Base-by-base conservation (phyloP, 2,113 vertebrate species). In the Eudyptes chrysolophus region DNA sequence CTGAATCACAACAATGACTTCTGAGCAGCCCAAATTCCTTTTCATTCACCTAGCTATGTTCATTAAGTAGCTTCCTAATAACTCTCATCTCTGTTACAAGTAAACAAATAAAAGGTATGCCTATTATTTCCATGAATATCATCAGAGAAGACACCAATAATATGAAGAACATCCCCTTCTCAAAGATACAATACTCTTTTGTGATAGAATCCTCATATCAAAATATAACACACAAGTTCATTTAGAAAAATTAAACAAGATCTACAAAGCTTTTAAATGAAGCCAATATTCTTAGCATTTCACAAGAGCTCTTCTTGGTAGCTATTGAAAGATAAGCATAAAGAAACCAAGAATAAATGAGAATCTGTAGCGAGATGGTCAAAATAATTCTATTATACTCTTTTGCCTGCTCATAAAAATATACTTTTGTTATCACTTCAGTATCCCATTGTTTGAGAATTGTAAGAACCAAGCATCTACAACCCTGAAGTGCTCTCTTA, bases 61-160 rank as follows among this genome's bases (percentile, higher is more conserved):
- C 75, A 89, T 96, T 97, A 97, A 96, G 77, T 79, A 94, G 92
- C 92, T 90, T 96, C 72, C 25, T 97, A 98, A 96, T 94, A 95
- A 96, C 82, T 96, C 68, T 90, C 11, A 13, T 93, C 64, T 93
- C 78, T 97, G 58, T 95, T 58, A 58, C 10, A 61, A 92, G 16
- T 72, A 84, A 87, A 78, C 36, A 94, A 85, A 96, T 74, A 97
- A 90, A 87, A 87, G 4, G 4, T 42, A 57, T 49, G 58, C 12
- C 21, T 27, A 55, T 78, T 89, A 70, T 84, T 87, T 71, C 46
- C 2, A 2, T 70, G 21, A 87, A 68, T 62, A 87, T 58, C 20
- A 81, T 6, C 72, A 91, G 36, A 92, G 36, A 66, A 78, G 25
- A 75, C 38, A 89, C 5, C 19, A 81, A 24, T 54, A 81, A 70